Percentiles rank a stretch among this genome's conserved stretches.
Conservation (phyloP, 2,888 invertebrate genomes). For the Cinara cedri region DNA sequence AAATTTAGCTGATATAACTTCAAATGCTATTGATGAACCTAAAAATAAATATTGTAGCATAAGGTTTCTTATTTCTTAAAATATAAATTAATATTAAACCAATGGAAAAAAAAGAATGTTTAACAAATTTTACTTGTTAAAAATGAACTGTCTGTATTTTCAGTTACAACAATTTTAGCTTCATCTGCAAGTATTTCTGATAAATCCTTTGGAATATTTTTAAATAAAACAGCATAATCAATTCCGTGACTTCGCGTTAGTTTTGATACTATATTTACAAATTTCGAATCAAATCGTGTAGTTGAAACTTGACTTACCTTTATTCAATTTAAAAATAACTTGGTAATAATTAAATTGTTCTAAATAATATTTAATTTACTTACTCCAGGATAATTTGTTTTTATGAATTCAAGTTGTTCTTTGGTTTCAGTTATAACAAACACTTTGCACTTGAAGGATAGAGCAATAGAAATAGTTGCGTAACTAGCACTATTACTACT, state of each 20-base stretch:
- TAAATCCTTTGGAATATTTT: neutral
- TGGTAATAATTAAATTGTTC: neutral
- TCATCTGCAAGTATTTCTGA: slow-evolving; percentile 41
- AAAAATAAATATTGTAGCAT: slow-evolving; percentile 65
- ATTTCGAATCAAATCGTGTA: slow-evolving; percentile 28
- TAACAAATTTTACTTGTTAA: slow-evolving; percentile 25
- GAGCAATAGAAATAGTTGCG: slow-evolving; percentile 54
- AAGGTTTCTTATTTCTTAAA: no score
- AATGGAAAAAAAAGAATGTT: neutral
- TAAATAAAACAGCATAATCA: slow-evolving; percentile 17
- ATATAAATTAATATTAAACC: neutral
- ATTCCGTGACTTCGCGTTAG: slow-evolving; percentile 16
- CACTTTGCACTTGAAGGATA: slow-evolving; percentile 48
- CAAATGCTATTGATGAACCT: slow-evolving; percentile 38
- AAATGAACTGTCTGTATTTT: slow-evolving; percentile 27
- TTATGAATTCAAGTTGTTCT: slow-evolving; percentile 51
- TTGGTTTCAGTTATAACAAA: slow-evolving; percentile 48
- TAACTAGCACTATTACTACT: slow-evolving; percentile 36
- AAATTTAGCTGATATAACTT: slow-evolving; percentile 63
- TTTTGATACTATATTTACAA: slow-evolving; percentile 9
- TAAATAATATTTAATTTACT: neutral
- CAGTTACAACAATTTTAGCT: slow-evolving; percentile 13
- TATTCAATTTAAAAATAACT: neutral
- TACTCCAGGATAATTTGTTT: slow-evolving; percentile 51
- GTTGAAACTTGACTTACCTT: slow-evolving; percentile 29